Percentiles rank a stretch among this genome's conserved stretches.
Evolutionary conservation across 2,888 invertebrate genomes (phyloP).

Genomic region (Gastracanthus pulcherrimus): DNA sequence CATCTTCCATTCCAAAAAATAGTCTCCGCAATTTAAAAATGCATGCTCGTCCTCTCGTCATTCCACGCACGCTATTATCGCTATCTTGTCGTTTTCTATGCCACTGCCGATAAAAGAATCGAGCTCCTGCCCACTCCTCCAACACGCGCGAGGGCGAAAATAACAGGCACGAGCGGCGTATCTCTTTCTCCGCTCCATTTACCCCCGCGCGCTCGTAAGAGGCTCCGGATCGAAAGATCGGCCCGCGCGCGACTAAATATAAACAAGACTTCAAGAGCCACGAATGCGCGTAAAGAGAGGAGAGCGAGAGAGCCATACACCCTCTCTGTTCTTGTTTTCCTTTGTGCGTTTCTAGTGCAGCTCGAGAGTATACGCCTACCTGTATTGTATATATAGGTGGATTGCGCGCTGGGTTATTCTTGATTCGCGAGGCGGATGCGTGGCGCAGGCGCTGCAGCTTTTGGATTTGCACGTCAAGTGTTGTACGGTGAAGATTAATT

Average conservation of each 20-base stretch:
- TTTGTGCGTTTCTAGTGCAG: constrained; percentile 2
- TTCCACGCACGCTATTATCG: too few relatives aligned
- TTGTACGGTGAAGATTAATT: too few relatives aligned
- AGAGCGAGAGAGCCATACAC: constrained; percentile 7
- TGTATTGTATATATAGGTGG: constrained; percentile 5
- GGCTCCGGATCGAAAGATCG: constrained; percentile 69
- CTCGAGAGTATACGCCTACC: constrained; percentile 3
- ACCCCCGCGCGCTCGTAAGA: constrained; percentile 33
- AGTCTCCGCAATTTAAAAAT: too few relatives aligned
- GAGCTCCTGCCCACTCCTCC: constrained; percentile 23
- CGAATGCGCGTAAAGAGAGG: not conserved
- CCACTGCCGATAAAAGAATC: too few relatives aligned
- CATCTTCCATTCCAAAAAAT: too few relatives aligned
- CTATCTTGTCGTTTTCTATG: too few relatives aligned
- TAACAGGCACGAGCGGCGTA: constrained; percentile 63
- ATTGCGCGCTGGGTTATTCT: not conserved
- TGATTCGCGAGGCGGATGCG: not conserved
- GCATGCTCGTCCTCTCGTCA: too few relatives aligned
- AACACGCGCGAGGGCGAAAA: constrained; percentile 66
- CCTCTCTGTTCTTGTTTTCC: constrained; percentile 21
- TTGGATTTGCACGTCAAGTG: too few relatives aligned
- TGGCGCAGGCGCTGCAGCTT: not conserved
- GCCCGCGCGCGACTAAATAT: constrained; percentile 69
- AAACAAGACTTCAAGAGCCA: constrained; percentile 65
- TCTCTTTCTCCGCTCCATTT: constrained; percentile 64